phyloP scores from a whole-genome alignment of 2,888 invertebrate genomes.

The Trachelus troglodyta region DNA sequence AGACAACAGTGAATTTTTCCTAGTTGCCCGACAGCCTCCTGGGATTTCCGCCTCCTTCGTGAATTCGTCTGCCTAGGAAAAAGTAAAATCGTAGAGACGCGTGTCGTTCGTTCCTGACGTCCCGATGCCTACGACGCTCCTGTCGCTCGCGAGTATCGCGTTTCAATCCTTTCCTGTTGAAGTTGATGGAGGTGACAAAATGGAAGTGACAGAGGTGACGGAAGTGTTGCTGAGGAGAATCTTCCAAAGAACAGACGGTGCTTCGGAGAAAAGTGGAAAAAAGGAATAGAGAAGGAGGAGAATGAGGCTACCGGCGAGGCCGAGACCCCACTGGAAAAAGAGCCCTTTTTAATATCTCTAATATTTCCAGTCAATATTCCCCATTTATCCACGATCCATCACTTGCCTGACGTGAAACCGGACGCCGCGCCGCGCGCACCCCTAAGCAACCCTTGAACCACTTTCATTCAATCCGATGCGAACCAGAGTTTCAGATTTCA shows the following conservation, averaged over 20 bases:
- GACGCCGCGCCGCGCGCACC: slow-evolving; percentile 29
- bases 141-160: slow-evolving; percentile 16
- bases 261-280: background rate
- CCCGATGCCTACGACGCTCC: background rate
- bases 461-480: too few relatives aligned
- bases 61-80: too few relatives aligned
- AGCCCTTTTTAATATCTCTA: slow-evolving; percentile 54
- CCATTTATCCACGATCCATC: slow-evolving; percentile 55
- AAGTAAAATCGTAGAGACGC: too few relatives aligned
- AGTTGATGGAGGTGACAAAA: background rate
- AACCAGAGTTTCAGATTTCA: too few relatives aligned
- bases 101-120: background rate
- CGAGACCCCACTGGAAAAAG: too few relatives aligned
- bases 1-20: too few relatives aligned
- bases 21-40: too few relatives aligned
- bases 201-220: too few relatives aligned
- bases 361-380: slow-evolving; percentile 54
- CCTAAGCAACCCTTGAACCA: too few relatives aligned
- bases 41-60: too few relatives aligned
- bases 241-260: background rate
- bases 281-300: background rate
- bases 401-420: slow-evolving; percentile 49
- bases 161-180: slow-evolving; percentile 25
- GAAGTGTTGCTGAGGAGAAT: background rate
- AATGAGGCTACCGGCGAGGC: background rate